These are phyloP conservation scores for Bombus terrestris DNA, from an alignment of 1,140 invertebrate genomes.

Conservation along the genomic window DNA sequence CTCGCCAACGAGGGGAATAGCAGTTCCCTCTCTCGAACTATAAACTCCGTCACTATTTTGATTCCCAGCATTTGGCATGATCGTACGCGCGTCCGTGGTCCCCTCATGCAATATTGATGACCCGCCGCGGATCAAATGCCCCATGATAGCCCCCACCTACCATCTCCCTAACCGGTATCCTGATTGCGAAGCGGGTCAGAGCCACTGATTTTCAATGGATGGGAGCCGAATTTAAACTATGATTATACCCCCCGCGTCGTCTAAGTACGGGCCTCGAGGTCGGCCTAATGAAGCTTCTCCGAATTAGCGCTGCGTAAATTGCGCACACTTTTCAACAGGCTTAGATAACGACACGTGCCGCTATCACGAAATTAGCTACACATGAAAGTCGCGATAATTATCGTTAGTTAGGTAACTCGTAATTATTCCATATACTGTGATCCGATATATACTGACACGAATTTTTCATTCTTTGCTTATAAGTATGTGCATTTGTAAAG, in stretches of 20 bases:
- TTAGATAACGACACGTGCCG: conserved; percentile 48
- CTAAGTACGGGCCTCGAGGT: conserved; percentile 81
- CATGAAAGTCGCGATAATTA: conserved; percentile 23
- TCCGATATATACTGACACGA: too few relatives aligned
- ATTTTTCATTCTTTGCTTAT: too few relatives aligned
- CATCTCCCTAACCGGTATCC: conserved; percentile 73
- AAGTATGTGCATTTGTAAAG: too few relatives aligned
- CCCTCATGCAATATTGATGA: conserved; percentile 84
- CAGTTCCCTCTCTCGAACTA: conserved; percentile 54
- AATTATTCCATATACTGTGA: too few relatives aligned
- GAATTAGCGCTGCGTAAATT: conserved; percentile 82
- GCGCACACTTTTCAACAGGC: conserved; percentile 51
- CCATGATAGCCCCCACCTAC: conserved; percentile 76
- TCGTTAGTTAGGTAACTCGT: neutral
- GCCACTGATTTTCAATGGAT: conserved; percentile 83
- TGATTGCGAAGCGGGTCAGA: conserved; percentile 80
- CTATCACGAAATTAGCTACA: conserved; percentile 32
- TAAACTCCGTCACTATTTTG: conserved; percentile 75
- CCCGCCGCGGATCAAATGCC: conserved; percentile 79
- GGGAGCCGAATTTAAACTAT: conserved; percentile 83
- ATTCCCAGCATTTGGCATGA: conserved; percentile 78
- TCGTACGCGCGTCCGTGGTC: conserved; percentile 73
- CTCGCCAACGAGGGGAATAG: neutral
- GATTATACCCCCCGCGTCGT: conserved; percentile 79
- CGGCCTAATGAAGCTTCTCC: conserved; percentile 81